phyloP scores from a whole-genome alignment of 2,113 vertebrate genomes.

The Copsychus sechellarum region DNA sequence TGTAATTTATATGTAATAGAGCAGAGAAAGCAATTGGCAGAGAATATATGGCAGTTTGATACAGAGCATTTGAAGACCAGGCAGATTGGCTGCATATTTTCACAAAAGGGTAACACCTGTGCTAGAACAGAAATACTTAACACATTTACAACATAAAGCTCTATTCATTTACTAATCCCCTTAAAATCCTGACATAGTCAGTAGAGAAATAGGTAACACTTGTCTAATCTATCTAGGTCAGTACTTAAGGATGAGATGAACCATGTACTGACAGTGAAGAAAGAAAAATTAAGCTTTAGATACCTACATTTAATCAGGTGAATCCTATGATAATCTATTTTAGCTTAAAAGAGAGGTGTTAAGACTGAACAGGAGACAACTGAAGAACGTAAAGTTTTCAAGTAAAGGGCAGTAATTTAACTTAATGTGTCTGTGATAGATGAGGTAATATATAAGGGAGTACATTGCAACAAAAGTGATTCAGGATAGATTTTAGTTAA shows the following conservation, averaged over 20 bases:
- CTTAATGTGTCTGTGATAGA: not conserved
- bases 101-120: not conserved
- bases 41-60: not conserved
- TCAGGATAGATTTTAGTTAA: not conserved
- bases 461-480: not conserved
- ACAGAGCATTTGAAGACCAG: not conserved
- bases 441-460: not conserved
- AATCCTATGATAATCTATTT: not conserved
- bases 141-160: not conserved
- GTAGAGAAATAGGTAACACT: not conserved
- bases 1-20: not conserved
- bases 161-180: not conserved
- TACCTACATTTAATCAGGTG: not conserved
- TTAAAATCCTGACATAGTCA: not conserved
- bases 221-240: not conserved
- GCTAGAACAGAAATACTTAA: not conserved
- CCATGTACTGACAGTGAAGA: not conserved
- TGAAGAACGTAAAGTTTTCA: not conserved
- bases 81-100: not conserved
- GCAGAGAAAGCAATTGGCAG: not conserved
- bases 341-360: not conserved
- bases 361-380: not conserved
- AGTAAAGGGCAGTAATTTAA: not conserved
- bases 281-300: not conserved
- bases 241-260: not conserved